phyloP scores from a whole-genome alignment of 2,113 vertebrate genomes.

The Mus pahari region DNA sequence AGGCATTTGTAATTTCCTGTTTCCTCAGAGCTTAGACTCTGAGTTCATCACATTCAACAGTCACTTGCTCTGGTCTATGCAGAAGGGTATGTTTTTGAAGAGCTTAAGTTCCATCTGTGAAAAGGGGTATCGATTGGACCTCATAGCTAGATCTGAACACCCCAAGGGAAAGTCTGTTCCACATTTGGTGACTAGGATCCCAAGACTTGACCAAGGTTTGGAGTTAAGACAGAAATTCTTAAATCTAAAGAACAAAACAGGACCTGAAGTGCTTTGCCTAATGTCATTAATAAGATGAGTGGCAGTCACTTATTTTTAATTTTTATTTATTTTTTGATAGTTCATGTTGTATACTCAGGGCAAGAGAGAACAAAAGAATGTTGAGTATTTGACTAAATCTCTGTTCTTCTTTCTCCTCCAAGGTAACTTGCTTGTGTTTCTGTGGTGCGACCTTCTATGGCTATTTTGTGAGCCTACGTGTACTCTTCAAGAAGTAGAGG shows the following conservation, averaged over 20 bases:
- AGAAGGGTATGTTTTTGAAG: slow-evolving; percentile 14
- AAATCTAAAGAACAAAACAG: neutral
- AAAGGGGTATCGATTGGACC: neutral
- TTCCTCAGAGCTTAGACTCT: neutral
- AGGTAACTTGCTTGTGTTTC: neutral
- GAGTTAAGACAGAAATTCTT: slow-evolving; percentile 13
- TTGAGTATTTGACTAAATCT: neutral
- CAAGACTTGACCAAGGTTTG: neutral
- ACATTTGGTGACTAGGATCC: neutral
- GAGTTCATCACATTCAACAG: neutral
- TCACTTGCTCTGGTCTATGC: slow-evolving; percentile 22
- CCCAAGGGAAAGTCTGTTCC: neutral
- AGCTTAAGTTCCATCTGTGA: neutral
- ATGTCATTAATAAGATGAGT: neutral
- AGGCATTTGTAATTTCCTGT: slow-evolving; percentile 1
- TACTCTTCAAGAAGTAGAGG: neutral
- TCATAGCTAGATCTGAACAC: neutral
- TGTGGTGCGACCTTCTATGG: neutral
- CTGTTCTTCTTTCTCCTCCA: neutral
- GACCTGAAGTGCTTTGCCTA: neutral
- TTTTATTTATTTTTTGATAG: neutral
- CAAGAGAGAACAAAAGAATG: neutral
- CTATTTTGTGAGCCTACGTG: neutral
- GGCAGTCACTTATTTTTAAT: slow-evolving; percentile 12
- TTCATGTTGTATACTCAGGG: neutral